Conservation (phyloP, 2,797 vertebrate species). For the Takifugu rubripes region DNA sequence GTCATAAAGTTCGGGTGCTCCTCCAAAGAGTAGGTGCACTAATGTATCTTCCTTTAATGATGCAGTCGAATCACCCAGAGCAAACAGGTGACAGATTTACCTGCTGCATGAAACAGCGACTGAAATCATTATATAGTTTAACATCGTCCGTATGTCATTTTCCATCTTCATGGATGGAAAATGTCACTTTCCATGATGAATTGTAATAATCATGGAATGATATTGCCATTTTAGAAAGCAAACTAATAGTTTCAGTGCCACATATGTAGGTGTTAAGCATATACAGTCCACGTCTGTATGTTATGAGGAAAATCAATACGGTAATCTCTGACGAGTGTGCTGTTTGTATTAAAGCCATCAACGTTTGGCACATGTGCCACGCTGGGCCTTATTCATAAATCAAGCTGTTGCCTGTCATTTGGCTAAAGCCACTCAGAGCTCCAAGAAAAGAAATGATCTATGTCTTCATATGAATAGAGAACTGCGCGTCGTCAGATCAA, state of each 20-base stretch:
- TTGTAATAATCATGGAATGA: slow-evolving; percentile 14
- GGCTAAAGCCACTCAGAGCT: slow-evolving; percentile 62
- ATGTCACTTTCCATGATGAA: no score
- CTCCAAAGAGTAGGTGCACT: neutral
- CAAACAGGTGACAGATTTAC: slow-evolving; percentile 29
- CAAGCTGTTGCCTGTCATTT: slow-evolving; percentile 71
- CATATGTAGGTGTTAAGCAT: neutral
- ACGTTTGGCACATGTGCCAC: slow-evolving; percentile 50
- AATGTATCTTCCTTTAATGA: slow-evolving; percentile 35
- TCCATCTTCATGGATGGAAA: no score
- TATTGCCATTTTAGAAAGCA: slow-evolving; percentile 25
- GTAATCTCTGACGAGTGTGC: neutral
- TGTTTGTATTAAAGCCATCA: slow-evolving; percentile 40
- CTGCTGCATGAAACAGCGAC: slow-evolving; percentile 1
- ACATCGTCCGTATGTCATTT: no score
- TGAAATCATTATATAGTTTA: no score
- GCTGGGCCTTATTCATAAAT: slow-evolving; percentile 67
- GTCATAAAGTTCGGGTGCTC: slow-evolving; percentile 42
- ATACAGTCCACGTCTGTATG: slow-evolving; percentile 4
- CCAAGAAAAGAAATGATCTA: slow-evolving; percentile 62
- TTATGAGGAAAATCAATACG: neutral
- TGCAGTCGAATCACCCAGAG: slow-evolving; percentile 29
- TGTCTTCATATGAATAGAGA: slow-evolving; percentile 62
- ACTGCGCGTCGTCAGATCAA: slow-evolving; percentile 69
- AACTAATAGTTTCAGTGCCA: slow-evolving; percentile 29